These are phyloP conservation scores for Alces alces DNA, from an alignment of 2,113 vertebrate genomes.

Conservation along the genomic window DNA sequence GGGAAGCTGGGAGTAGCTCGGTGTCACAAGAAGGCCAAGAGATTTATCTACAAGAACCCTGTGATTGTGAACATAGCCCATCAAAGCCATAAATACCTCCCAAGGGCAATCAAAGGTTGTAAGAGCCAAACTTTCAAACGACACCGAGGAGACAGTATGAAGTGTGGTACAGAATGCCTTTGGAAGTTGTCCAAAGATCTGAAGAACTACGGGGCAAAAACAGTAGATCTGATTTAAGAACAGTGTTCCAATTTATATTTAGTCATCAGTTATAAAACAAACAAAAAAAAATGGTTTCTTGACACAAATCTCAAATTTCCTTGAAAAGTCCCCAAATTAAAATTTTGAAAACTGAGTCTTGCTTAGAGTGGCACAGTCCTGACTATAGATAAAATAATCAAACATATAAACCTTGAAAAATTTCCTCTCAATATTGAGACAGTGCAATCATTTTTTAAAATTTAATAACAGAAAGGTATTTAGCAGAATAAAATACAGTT, in stretches of 20 bases:
- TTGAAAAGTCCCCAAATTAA: background rate
- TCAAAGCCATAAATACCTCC: background rate
- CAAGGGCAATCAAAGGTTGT: background rate
- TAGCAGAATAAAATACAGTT: background rate
- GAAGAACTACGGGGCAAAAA: background rate
- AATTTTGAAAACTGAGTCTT: background rate
- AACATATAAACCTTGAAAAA: background rate
- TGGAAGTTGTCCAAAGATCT: background rate
- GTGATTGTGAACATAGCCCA: background rate
- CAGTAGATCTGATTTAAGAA: background rate
- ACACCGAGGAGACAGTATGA: background rate
- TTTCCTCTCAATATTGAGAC: background rate
- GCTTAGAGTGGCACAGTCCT: background rate
- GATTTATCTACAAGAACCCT: background rate
- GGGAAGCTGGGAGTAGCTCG: background rate
- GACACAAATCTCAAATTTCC: background rate
- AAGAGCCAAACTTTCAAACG: background rate
- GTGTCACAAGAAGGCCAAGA: background rate
- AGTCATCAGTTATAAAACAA: background rate
- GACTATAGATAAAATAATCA: background rate
- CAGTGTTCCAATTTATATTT: background rate
- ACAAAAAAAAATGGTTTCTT: background rate
- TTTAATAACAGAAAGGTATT: background rate
- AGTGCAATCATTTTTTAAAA: background rate
- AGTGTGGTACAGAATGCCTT: background rate